Evolutionary conservation across 2,888 invertebrate genomes (phyloP).

Genomic region (Barypeithes pellucidus): DNA sequence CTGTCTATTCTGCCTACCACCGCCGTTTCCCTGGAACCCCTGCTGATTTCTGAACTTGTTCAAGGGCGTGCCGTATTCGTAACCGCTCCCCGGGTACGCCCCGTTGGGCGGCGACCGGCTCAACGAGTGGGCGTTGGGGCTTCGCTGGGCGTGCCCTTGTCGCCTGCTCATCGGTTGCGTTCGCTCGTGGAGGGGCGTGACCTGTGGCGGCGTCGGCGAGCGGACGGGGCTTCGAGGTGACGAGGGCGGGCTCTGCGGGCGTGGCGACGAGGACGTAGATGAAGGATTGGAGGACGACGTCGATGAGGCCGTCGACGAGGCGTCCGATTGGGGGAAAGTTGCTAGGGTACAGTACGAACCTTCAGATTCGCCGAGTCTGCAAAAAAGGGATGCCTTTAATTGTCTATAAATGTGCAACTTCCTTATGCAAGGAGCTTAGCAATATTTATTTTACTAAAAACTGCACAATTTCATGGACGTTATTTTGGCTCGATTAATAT

Average conservation of each 20-base stretch:
- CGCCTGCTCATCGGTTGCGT: conserved; percentile 54
- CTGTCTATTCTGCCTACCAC: conserved; percentile 64
- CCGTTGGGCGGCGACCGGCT: conserved; percentile 28
- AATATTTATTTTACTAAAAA: too few relatives aligned
- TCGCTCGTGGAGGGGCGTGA: conserved; percentile 35
- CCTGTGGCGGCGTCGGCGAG: conserved; percentile 59
- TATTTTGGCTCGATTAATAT: too few relatives aligned
- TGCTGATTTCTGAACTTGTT: conserved; percentile 61
- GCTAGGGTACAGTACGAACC: conserved; percentile 78
- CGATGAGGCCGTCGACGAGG: conserved; percentile 56
- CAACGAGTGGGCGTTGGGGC: conserved; percentile 60
- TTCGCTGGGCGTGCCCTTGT: conserved; percentile 54
- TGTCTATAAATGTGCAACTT: too few relatives aligned
- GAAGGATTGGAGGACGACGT: conserved; percentile 53
- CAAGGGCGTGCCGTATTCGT: conserved; percentile 43
- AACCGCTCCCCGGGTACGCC: conserved; percentile 39
- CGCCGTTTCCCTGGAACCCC: conserved; percentile 42
- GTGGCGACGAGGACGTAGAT: conserved; percentile 51
- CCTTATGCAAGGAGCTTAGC: too few relatives aligned
- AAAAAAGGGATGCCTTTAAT: too few relatives aligned
- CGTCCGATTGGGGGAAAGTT: conserved; percentile 70
- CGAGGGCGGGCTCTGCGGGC: conserved; percentile 39
- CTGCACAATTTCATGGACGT: too few relatives aligned
- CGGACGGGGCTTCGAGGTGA: conserved; percentile 42
- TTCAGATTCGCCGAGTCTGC: conserved; percentile 76